Conservation (phyloP, 2,888 invertebrate species). For the Hydroisotoma schaefferi region DNA sequence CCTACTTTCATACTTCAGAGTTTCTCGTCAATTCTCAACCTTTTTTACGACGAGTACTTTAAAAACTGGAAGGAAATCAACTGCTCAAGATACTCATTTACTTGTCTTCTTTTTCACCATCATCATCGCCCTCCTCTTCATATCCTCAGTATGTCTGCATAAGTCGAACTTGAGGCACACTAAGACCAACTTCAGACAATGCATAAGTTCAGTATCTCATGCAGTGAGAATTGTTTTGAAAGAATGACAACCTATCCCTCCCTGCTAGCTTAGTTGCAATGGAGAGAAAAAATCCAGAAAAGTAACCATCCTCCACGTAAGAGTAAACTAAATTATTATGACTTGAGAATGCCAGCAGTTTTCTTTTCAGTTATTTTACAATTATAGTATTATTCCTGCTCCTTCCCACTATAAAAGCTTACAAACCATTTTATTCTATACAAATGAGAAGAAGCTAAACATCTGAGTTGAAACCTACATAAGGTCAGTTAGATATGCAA, state of each 20-base stretch:
- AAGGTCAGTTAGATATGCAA: too few relatives aligned
- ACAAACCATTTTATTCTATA: too few relatives aligned
- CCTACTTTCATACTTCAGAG: slow-evolving; percentile 1
- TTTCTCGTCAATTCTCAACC: not conserved
- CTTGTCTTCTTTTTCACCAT: too few relatives aligned
- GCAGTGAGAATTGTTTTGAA: not conserved
- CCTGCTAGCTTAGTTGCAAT: slow-evolving; percentile 5
- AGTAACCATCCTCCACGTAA: slow-evolving; percentile 14
- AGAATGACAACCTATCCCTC: slow-evolving; percentile 9
- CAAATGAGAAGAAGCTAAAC: too few relatives aligned
- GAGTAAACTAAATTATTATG: slow-evolving; percentile 35
- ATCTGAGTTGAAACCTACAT: too few relatives aligned
- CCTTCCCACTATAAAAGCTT: not conserved
- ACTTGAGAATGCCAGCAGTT: slow-evolving; percentile 22
- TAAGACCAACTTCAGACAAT: not conserved
- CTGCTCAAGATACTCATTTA: not conserved
- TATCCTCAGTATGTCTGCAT: not conserved
- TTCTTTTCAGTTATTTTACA: slow-evolving; percentile 16
- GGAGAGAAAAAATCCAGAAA: slow-evolving; percentile 13
- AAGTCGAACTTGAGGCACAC: not conserved
- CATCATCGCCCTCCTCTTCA: not conserved
- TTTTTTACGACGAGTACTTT: slow-evolving; percentile 4
- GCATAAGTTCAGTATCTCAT: slow-evolving; percentile 2
- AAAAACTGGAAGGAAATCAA: not conserved
- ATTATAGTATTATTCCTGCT: not conserved